Percentiles rank a stretch among this genome's conserved stretches.
These are phyloP conservation scores for Turritopsis rubra DNA, from an alignment of 30 jellyfish, hydroid and myxozoan species.

Conservation along the genomic window DNA sequence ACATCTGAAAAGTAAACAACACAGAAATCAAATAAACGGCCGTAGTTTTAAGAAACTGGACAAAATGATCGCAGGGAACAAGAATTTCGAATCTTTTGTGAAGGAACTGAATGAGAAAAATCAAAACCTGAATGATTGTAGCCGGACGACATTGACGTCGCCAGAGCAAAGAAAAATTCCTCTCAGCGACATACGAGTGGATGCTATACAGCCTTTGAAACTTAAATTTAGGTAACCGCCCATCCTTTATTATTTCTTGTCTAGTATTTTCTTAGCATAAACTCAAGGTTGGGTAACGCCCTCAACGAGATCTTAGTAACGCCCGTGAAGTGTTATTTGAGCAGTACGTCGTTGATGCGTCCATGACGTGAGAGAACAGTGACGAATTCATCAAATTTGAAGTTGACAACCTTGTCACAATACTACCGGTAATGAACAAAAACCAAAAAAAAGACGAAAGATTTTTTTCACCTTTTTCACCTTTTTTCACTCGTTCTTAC, in stretches of 20 bases:
- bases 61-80: neutral
- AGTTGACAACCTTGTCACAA: too few relatives aligned
- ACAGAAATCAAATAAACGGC: neutral
- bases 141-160: neutral
- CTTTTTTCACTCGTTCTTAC: too few relatives aligned
- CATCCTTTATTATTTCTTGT: too few relatives aligned
- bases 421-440: too few relatives aligned
- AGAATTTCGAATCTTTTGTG: neutral
- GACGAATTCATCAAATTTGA: too few relatives aligned
- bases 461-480: too few relatives aligned
- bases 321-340: too few relatives aligned
- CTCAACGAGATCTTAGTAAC: neutral
- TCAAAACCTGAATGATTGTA: neutral
- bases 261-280: neutral
- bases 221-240: conserved; percentile 3
- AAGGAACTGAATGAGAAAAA: neutral
- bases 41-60: neutral
- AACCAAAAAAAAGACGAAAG: too few relatives aligned
- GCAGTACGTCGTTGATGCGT: too few relatives aligned
- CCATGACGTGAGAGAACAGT: too few relatives aligned
- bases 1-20: conserved; percentile 3
- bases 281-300: neutral
- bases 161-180: neutral
- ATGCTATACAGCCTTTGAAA: neutral
- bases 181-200: neutral